Conservation (phyloP, 1,140 invertebrate genomes). For the Aphelinus atriplicis region DNA sequence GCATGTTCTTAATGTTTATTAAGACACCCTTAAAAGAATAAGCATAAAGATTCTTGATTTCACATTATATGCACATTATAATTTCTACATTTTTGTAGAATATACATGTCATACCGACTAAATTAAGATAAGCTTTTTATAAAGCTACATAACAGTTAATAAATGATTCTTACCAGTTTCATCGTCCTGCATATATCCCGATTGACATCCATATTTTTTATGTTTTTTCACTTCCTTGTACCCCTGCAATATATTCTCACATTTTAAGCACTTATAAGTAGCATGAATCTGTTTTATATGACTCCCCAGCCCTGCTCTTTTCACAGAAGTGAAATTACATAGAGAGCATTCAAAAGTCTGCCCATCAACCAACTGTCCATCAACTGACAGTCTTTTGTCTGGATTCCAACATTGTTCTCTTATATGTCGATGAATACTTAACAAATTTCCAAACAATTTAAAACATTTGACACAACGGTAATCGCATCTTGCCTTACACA, state of each 20-base stretch:
- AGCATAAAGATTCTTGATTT: too few species aligned
- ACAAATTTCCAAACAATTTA: not conserved
- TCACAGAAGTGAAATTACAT: not conserved
- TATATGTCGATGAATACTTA: not conserved
- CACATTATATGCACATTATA: too few species aligned
- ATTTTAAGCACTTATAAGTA: slow-evolving; percentile 12
- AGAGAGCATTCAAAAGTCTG: not conserved
- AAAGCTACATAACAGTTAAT: not conserved
- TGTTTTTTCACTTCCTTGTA: slow-evolving; percentile 3
- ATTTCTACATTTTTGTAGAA: too few species aligned
- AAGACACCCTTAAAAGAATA: too few species aligned
- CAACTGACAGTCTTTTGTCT: too few species aligned
- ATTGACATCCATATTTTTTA: not conserved
- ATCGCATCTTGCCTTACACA: slow-evolving; percentile 5
- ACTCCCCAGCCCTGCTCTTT: not conserved
- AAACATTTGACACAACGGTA: slow-evolving; percentile 6
- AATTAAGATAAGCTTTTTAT: not conserved
- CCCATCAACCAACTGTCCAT: too few species aligned
- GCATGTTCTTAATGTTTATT: too few species aligned
- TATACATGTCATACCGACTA: not conserved
- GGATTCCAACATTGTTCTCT: not conserved
- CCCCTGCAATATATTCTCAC: not conserved
- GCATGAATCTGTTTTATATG: slow-evolving; percentile 10
- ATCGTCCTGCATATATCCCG: not conserved
- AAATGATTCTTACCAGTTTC: not conserved